These are phyloP conservation scores for Torymus tubicola DNA, from an alignment of 2,888 invertebrate genomes.

Conservation along the genomic window DNA sequence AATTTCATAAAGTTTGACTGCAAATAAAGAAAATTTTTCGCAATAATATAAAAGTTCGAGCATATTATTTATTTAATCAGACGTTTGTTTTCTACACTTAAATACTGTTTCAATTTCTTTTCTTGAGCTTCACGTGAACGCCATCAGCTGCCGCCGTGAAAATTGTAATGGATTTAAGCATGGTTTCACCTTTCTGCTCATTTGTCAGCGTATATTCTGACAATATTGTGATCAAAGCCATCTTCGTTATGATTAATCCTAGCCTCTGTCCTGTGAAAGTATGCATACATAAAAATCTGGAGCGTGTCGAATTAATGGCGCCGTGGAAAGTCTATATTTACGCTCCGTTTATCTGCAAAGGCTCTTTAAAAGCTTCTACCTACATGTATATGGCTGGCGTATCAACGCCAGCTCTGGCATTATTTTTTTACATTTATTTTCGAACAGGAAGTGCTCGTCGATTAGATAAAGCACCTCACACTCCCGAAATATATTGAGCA, in stretches of 20 bases:
- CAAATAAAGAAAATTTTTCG: constrained; percentile 21
- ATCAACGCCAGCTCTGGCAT: constrained; percentile 8
- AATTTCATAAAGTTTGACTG: constrained; percentile 24
- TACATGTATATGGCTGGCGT: no score
- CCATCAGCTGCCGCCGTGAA: constrained; percentile 63
- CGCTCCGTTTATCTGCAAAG: constrained; percentile 32
- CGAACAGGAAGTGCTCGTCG: not conserved
- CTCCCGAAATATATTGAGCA: not conserved
- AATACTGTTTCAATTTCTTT: constrained; percentile 46
- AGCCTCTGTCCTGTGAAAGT: constrained; percentile 65
- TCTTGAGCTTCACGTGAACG: constrained; percentile 61
- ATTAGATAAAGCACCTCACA: constrained; percentile 28
- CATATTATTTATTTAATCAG: constrained; percentile 3
- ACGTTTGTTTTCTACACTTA: constrained; percentile 5
- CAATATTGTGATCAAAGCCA: constrained; percentile 63
- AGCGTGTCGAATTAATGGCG: not conserved
- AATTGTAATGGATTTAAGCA: constrained; percentile 59
- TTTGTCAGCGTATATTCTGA: constrained; percentile 61
- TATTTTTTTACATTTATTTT: constrained; percentile 18
- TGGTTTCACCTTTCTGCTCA: constrained; percentile 52
- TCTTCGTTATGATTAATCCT: constrained; percentile 63
- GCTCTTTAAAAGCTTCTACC: constrained; percentile 30
- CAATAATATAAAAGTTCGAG: constrained; percentile 6
- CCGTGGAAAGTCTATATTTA: constrained; percentile 23
- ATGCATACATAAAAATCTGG: not conserved